These are phyloP conservation scores for Chondrosia reniformis DNA, from an alignment of 37 sponge, comb jelly and placozoan species.

Conservation along the genomic window DNA sequence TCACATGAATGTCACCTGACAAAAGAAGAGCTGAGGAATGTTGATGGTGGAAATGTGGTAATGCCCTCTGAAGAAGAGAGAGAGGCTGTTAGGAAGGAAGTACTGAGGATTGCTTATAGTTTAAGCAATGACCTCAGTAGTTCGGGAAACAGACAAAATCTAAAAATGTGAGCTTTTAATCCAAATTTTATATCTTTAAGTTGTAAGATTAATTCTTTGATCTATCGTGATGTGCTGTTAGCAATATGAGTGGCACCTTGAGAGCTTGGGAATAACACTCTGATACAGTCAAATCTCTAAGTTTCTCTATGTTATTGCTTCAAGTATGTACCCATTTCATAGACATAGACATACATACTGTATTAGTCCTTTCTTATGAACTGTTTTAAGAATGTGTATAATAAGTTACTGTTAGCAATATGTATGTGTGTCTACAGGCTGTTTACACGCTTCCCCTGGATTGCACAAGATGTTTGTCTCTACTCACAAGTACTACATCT, in stretches of 20 bases:
- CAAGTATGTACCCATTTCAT: too few relatives aligned
- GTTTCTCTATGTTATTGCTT: too few relatives aligned
- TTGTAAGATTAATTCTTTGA: too few relatives aligned
- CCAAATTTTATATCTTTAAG: too few relatives aligned
- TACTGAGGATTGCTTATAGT: conserved; percentile 38
- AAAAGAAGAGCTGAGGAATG: not conserved
- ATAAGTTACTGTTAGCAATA: too few relatives aligned
- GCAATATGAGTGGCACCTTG: not conserved
- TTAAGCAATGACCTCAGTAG: conserved; percentile 66
- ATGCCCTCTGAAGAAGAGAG: not conserved
- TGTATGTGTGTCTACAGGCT: conserved; percentile 43
- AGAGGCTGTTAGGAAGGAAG: conserved; percentile 15
- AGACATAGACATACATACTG: too few relatives aligned
- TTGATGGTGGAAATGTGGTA: not conserved
- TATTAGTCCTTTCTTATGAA: too few relatives aligned
- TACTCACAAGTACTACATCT: conserved; percentile 64
- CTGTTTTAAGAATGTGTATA: too few relatives aligned
- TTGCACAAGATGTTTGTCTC: conserved; percentile 56
- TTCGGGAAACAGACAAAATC: conserved; percentile 36
- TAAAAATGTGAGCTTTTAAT: conserved; percentile 27
- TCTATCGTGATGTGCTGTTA: not conserved
- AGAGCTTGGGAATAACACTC: not conserved
- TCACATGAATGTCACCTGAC: too few relatives aligned
- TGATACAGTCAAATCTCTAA: not conserved
- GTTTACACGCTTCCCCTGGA: conserved; percentile 32